Conservation (phyloP, 2,797 vertebrate species). For the Nyctibius grandis region DNA sequence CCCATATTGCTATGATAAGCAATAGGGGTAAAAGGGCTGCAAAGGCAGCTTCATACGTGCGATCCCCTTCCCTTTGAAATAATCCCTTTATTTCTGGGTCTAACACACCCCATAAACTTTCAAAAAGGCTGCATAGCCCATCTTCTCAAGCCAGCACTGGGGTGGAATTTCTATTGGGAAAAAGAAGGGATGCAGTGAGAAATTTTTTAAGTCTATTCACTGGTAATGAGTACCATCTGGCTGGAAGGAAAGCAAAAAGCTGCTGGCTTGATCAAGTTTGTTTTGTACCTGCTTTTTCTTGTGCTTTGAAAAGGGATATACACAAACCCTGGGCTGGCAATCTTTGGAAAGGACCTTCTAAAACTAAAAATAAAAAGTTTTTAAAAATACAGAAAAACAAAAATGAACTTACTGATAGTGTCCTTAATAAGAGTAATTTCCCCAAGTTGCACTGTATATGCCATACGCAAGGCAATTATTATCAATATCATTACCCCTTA, state of each 20-base stretch:
- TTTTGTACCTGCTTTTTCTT: neutral
- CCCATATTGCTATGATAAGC: neutral
- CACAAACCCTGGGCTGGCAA: neutral
- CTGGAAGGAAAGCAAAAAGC: neutral
- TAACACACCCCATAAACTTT: neutral
- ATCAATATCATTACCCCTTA: neutral
- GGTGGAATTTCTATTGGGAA: neutral
- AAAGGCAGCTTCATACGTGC: neutral
- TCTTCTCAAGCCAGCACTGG: neutral
- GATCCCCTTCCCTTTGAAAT: neutral
- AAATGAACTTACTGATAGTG: neutral
- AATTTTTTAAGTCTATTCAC: neutral
- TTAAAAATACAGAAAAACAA: neutral
- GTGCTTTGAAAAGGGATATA: neutral
- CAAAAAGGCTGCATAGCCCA: neutral
- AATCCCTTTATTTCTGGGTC: neutral
- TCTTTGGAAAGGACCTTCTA: neutral
- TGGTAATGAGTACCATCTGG: neutral
- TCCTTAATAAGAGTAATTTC: neutral
- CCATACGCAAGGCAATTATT: neutral
- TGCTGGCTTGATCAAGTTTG: neutral
- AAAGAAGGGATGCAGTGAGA: neutral
- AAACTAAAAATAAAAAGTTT: neutral
- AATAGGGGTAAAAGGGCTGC: neutral
- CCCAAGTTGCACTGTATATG: neutral